Evolutionary conservation across 2,797 vertebrate genomes (phyloP).

Genomic region (Rhinoraja longicauda): DNA sequence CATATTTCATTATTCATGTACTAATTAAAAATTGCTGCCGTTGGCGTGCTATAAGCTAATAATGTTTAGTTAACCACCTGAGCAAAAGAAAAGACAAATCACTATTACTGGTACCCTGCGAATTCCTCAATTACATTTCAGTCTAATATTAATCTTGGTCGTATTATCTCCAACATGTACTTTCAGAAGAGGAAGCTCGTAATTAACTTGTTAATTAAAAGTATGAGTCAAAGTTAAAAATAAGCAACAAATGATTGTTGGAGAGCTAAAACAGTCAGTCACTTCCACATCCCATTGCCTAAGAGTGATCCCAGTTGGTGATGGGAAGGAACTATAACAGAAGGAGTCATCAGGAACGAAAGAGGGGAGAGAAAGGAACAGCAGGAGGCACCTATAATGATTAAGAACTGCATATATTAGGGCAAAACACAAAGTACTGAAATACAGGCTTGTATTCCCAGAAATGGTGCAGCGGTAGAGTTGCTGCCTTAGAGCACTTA

Average conservation of each 20-base stretch:
- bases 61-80: neutral
- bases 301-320: neutral
- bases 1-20: neutral
- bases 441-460: too few species aligned
- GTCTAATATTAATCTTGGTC: neutral
- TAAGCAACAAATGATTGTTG: neutral
- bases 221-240: neutral
- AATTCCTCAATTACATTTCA: neutral
- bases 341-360: neutral
- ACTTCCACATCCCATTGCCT: neutral
- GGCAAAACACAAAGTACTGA: too few species aligned
- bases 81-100: neutral
- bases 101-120: neutral
- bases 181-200: neutral
- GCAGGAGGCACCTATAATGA: neutral
- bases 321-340: neutral
- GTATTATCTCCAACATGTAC: neutral
- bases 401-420: neutral
- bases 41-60: neutral
- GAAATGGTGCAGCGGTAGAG: too few species aligned
- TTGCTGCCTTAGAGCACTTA: too few species aligned
- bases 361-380: neutral
- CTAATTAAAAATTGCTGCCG: neutral
- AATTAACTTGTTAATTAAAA: neutral
- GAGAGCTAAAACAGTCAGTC: neutral